Conservation (phyloP, 2,797 vertebrate genomes). For the Crypturellus tataupa region DNA sequence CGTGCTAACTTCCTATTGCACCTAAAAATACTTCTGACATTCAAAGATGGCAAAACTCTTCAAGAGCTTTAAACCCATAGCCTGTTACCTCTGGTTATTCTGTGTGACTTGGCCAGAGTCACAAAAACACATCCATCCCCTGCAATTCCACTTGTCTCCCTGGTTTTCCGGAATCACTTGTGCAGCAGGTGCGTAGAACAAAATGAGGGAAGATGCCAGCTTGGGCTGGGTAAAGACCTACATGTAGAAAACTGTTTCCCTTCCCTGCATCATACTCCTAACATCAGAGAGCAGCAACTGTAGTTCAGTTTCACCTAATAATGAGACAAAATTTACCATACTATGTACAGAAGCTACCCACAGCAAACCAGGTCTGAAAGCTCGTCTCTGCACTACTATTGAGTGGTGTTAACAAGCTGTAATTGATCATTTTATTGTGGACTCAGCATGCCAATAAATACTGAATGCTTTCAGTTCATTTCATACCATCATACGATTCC, state of each 20-base stretch:
- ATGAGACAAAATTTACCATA: background rate
- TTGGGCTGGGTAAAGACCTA: background rate
- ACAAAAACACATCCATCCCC: rapidly evolving
- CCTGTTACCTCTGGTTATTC: background rate
- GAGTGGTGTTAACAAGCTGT: constrained; percentile 42
- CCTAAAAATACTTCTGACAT: background rate
- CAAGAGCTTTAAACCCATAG: background rate
- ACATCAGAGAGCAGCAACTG: background rate
- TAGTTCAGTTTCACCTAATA: background rate
- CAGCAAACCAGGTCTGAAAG: background rate
- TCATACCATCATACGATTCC: constrained; percentile 20
- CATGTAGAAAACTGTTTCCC: background rate
- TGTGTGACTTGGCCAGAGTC: background rate
- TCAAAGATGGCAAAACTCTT: background rate
- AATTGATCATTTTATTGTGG: constrained; percentile 66
- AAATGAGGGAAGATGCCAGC: background rate
- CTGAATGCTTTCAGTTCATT: constrained; percentile 62
- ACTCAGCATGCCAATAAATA: constrained; percentile 56
- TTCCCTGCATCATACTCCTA: background rate
- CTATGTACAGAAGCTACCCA: background rate
- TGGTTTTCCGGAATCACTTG: background rate
- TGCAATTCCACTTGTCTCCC: background rate
- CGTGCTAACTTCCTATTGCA: background rate
- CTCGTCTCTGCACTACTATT: background rate
- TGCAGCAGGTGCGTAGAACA: background rate